Evolutionary conservation across 2,113 vertebrate genomes (phyloP), one percentile per base, ranked within the genome.

Genomic region (Chionodraco myersi): DNA sequence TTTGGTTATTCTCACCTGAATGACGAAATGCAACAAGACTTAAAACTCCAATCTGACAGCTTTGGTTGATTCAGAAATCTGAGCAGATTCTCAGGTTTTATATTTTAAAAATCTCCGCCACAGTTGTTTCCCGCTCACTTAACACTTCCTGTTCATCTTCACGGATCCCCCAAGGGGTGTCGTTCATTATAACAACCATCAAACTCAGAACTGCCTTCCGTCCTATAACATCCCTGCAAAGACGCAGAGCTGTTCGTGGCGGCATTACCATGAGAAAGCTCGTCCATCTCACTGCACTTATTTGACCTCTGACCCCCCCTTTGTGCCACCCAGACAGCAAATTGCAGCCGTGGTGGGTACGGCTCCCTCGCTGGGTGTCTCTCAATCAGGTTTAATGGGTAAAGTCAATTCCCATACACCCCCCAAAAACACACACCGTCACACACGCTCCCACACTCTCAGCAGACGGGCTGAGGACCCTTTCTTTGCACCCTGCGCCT

Each of bases 201-300:
- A 30, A 48, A 45, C 18, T 68, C 51, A 30, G 66, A 59, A 48
- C 78, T 62, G 61, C 36, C 73, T 15, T 41, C 36, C 5, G 36
- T 41, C 52, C 60, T 26, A 69, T 14, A 61, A 49, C 62, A 47
- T 62, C 69, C 71, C 51, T 49, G 77, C 80, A 76, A 57, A 16
- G 80, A 82, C 1, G 79, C 73, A 5, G 81, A 79, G 73, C 77
- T 75, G 83, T 86, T 64, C 75, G 83, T 54, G 75, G 76, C n/a
- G 60, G 66, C 2, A 96, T 97, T 96, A 96, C 86, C 96, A 97
- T 97, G 84, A 96, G 95, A 97, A 41, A 96, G 92, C 92, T 63
- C 77, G 75, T 82, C 86, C 86, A 83, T 92, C 93, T 92, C 94
- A 94, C 92, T 92, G 95, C 95, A 96, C 94, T 96, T 96, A 95